Base-by-base conservation (phyloP, 2,113 vertebrate species). In the Elgaria multicarinata region DNA sequence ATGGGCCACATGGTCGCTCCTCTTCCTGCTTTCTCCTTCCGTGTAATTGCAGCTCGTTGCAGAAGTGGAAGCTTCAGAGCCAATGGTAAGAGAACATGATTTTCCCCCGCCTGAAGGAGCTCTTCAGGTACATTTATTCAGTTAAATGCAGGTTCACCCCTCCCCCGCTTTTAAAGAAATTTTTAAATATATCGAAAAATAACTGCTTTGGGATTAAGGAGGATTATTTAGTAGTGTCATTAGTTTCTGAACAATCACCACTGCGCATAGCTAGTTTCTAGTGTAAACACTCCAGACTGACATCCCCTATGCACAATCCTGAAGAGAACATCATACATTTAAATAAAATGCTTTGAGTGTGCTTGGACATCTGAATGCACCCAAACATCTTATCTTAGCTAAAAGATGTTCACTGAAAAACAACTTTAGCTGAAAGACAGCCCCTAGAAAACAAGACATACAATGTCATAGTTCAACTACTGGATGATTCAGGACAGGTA, bases 401-500 rank as follows among this genome's bases (percentile, higher is more conserved):
- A 64, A 46, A 78, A 46, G 75, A 13, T 55, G 36, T 67, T 75
- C 50, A 62, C 5, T 33, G 36, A 86, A 77, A 84, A 31, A 44
- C 3, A 67, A 50, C 28, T 12, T 75, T 31, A 58, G 50, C 71
- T 55, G 26, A 86, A 55, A 74, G 24, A 58, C 20, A 74, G 16
- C 44, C 85, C 28, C 55, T 64, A 64, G 18, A 20, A 58, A 76
- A 44, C 10, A 75, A 58, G 84, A n/a, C 50, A 75, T 28, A 58
- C 42, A 7, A 10, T 75, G 16, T 64, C 58, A 18, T 44, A 13
- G 39, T 76, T 75, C 74, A 76, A 74, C 28, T 26, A 64, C 26
- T 76, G 14, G 72, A 42, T 62, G 66, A 87, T 44, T 28, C 58
- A 83, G 87, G 74, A 87, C 0, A 93, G 94, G 87, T 86, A 88